Evolutionary conservation across 2,113 vertebrate genomes (phyloP), one percentile per base, ranked within the genome.

Genomic region (Dicerorhinus sumatrensis): DNA sequence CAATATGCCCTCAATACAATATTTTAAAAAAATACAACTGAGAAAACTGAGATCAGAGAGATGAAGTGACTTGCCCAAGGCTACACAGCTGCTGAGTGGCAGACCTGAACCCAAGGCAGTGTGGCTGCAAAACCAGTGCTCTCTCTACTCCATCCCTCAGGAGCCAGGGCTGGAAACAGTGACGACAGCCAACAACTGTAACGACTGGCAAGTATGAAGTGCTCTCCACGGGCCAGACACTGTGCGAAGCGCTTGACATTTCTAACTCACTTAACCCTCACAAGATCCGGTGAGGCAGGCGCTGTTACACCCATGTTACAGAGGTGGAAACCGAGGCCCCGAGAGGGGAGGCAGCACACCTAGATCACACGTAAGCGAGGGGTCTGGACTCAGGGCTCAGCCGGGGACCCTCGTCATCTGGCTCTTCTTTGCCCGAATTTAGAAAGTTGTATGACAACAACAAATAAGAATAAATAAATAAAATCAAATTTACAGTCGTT

Each of bases 181-280:
- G 25, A 20, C 6, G 0, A 4, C 0, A 13, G 54, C 27, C 10
- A 9, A 11, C 8, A 8, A 36, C 21, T 2, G 29, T 6, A 48
- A 36, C 0, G 0, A 39, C 58, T 0, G 2, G 54, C 11, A 13
- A 0, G 3, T 0, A 8, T 4, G 11, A 42, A 33, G 42, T 31
- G 36, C 80, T 25, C 20, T 63, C 58, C 11, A 2, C 2, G 9
- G 58, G 42, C 23, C 7, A 1, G 70, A 21, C 18, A 0, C 80
- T 7, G 10, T 2, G 29, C 27, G 13, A 6, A 62, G 54, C 62
- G 31, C 48, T 17, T 3, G 8, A 39, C 29, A 27, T 20, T 17
- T n/a, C 29, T 29, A 29, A 39, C 8, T 20, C 33, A 1, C 7
- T 31, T 14, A 67, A 2, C 42, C 17, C 12, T 70, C 75, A 36